Conservation (phyloP, 2,113 vertebrate species). For the Oreochromis tanganicae region DNA sequence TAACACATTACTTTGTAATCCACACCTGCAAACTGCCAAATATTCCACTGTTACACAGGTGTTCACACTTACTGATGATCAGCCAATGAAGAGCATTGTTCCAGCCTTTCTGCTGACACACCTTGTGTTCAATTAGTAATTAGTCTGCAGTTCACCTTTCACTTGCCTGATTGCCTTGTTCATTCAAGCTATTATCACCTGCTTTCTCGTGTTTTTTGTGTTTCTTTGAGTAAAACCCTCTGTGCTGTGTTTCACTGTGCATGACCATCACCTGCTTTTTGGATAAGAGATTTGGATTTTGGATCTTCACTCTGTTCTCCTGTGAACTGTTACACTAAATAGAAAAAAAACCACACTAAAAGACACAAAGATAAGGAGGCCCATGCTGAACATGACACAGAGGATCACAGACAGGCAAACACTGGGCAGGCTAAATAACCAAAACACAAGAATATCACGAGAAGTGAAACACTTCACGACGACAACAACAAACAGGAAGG, state of each 20-base stretch:
- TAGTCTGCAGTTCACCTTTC: background rate
- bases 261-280: background rate
- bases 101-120: background rate
- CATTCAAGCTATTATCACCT: rapidly evolving
- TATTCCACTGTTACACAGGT: background rate
- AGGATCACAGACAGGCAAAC: background rate
- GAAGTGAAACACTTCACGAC: background rate
- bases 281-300: background rate
- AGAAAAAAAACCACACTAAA: background rate
- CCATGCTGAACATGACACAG: rapidly evolving
- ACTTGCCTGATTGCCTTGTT: background rate
- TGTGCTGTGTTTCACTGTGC: background rate
- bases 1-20: background rate
- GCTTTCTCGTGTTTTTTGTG: background rate
- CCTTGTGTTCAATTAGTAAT: background rate
- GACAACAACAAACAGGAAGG: background rate
- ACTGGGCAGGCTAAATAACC: background rate
- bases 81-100: background rate
- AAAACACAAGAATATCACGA: background rate
- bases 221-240: background rate
- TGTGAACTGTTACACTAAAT: background rate
- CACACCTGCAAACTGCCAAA: background rate
- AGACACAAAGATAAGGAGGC: background rate
- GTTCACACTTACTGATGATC: background rate
- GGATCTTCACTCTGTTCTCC: background rate